These are phyloP conservation scores for Eustalomyia histrio DNA, from an alignment of 2,888 invertebrate species.

Conservation along the genomic window DNA sequence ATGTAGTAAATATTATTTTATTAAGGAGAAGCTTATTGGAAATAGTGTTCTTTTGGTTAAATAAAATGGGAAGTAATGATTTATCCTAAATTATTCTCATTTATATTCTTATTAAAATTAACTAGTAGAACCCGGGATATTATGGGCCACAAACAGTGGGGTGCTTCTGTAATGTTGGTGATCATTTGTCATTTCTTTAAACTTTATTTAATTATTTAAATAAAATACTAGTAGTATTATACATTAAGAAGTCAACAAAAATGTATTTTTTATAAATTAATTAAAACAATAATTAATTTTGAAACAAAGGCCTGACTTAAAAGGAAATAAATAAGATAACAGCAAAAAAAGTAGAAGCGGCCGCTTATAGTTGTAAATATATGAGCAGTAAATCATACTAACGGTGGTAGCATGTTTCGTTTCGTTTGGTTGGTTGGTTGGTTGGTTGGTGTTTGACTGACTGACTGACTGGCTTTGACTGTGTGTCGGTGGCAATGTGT, in stretches of 20 bases:
- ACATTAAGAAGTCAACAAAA: conserved; percentile 33
- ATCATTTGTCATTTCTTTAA: conserved; percentile 4
- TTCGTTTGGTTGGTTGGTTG: neutral
- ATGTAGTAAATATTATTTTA: too few relatives aligned
- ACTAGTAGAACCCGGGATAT: too few relatives aligned
- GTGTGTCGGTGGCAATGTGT: conserved; percentile 27
- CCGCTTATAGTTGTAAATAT: neutral
- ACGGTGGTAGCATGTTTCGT: conserved; percentile 26
- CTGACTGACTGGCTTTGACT: conserved; percentile 3
- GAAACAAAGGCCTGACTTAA: conserved; percentile 21
- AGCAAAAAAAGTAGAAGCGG: conserved; percentile 7
- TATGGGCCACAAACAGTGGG: neutral
- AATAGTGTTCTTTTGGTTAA: too few relatives aligned
- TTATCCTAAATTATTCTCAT: too few relatives aligned
- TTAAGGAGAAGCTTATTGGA: too few relatives aligned
- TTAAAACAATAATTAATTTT: conserved; percentile 59
- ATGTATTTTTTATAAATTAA: conserved; percentile 49
- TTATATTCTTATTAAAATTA: too few relatives aligned
- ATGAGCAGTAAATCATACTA: conserved; percentile 54
- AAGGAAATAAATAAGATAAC: conserved; percentile 48
- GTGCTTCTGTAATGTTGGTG: neutral
- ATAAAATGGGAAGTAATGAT: too few relatives aligned
- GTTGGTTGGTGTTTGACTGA: conserved; percentile 7
- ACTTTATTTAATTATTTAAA: neutral
- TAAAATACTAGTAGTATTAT: neutral